Base-by-base conservation (phyloP, 2,113 vertebrate genomes). In the Lepisosteus osseus region DNA sequence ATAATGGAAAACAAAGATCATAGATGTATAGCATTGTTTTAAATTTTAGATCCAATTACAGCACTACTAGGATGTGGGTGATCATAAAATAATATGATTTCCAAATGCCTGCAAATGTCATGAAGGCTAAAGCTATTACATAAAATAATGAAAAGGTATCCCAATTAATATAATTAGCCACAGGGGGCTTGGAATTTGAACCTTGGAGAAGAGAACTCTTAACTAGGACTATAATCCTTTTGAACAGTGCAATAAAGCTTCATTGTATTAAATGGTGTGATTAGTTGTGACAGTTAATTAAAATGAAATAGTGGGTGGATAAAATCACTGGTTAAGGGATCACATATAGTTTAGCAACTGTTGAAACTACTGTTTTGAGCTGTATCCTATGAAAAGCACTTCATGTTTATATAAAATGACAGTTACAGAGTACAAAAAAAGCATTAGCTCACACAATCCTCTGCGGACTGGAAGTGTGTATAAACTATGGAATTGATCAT, bases 331-430 rank as follows among this genome's bases (percentile, higher is more conserved):
- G 56, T 67, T 62, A 47, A 43, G 45, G 55, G 54, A 57, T 62
- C 57, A 56, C 42, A 47, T 65, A 47, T 57, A 45, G 41, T 15
- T 44, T 45, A 15, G 17, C 68, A 51, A 70, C 62, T 66, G 54
- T 43, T 69, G 61, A 17, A 55, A 56, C 65, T 45, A 40, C 41
- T 61, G 43, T 59, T 4, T 29, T 3, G 41, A 45, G 17, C 29
- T 40, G 77, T 77, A 72, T 78, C 7, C 68, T 29, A 29, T 40
- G 41, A 7, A n/a, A 65, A 65, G 62, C 17, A 2, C 83, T 79
- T 76, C 82, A 88, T 85, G 87, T 84, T 85, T 78, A 87, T 87
- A 71, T 84, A 79, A 83, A 59, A 45, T 72, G 63, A 83, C 87
- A 87, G 85, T 85, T 87, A 84, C 85, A 87, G 78, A 79, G 63